phyloP scores from a whole-genome alignment of 2,888 invertebrate genomes.

The Phorcus lineatus region DNA sequence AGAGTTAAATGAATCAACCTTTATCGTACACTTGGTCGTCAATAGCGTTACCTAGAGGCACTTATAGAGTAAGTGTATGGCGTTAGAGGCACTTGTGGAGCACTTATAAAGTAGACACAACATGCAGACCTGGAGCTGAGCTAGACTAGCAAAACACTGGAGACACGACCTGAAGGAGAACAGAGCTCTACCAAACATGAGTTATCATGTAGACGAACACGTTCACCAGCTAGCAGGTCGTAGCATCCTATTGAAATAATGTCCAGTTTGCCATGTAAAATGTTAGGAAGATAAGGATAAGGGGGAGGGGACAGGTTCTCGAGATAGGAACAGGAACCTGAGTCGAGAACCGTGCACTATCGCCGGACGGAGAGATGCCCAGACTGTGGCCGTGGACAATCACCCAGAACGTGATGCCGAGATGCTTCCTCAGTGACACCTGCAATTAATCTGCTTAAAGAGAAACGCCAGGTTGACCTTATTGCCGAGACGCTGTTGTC shows the following conservation, averaged over 20 bases:
- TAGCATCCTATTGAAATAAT: conserved; percentile 16
- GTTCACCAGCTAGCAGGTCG: conserved; percentile 4
- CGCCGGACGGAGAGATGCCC: neutral
- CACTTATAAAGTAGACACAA: too few relatives aligned
- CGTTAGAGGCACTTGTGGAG: too few relatives aligned
- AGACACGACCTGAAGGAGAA: neutral
- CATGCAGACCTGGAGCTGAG: too few relatives aligned
- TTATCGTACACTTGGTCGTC: too few relatives aligned
- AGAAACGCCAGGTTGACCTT: conserved; percentile 6
- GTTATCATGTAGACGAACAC: neutral
- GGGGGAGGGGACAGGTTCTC: neutral
- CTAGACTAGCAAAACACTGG: too few relatives aligned
- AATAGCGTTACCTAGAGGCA: too few relatives aligned
- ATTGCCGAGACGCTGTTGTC: neutral
- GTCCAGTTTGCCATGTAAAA: conserved; percentile 17
- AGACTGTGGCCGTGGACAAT: neutral
- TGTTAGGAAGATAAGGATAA: conserved; percentile 14
- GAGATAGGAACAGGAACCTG: neutral
- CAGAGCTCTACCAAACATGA: neutral
- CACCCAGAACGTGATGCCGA: neutral
- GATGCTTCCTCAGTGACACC: neutral
- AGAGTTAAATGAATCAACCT: too few relatives aligned
- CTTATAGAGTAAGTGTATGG: too few relatives aligned
- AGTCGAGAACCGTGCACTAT: conserved; percentile 6
- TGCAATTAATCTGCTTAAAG: conserved; percentile 10